These are phyloP conservation scores for Drosophila colorata DNA, from an alignment of 2,888 invertebrate genomes.

Conservation along the genomic window DNA sequence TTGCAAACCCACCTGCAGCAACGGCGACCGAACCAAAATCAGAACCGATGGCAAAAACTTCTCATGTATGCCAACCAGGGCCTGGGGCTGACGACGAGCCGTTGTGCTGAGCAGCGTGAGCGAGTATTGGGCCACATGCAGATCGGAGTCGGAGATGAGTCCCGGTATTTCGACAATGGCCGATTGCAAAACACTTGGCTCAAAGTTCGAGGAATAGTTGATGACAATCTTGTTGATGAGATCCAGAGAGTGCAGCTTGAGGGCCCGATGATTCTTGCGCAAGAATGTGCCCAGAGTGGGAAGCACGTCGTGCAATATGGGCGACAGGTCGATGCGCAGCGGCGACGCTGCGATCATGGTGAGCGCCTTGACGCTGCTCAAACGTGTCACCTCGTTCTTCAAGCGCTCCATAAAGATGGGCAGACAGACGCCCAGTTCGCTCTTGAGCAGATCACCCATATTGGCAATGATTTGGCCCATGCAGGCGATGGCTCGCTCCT, in stretches of 20 bases:
- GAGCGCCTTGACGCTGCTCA: conserved; percentile 98
- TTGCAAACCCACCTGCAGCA: conserved; percentile 88
- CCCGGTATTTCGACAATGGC: conserved; percentile 96
- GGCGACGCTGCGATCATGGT: conserved; percentile 97
- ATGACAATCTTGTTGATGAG: conserved; percentile 95
- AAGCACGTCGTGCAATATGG: conserved; percentile 94
- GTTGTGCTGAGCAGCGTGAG: conserved; percentile 93
- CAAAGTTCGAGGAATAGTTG: conserved; percentile 90
- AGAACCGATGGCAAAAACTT: conserved; percentile 94
- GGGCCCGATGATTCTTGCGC: conserved; percentile 97
- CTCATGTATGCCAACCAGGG: conserved; percentile 90
- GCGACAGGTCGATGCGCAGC: conserved; percentile 92
- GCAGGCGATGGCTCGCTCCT: conserved; percentile 98
- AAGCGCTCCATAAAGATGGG: conserved; percentile 98
- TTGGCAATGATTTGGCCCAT: conserved; percentile 98
- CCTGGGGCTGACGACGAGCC: conserved; percentile 91
- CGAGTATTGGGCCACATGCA: conserved; percentile 98
- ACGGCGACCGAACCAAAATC: conserved; percentile 94
- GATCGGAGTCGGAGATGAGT: conserved; percentile 95
- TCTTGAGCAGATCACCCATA: conserved; percentile 93
- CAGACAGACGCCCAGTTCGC: conserved; percentile 93
- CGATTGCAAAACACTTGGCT: conserved; percentile 89
- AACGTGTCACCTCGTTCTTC: conserved; percentile 97
- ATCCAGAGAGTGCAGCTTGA: conserved; percentile 95
- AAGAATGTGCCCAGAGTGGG: conserved; percentile 97